Evolutionary conservation across 2,113 vertebrate species (phyloP), one percentile per base, ranked within the genome.

Genomic region (Mionectes macconnelli): DNA sequence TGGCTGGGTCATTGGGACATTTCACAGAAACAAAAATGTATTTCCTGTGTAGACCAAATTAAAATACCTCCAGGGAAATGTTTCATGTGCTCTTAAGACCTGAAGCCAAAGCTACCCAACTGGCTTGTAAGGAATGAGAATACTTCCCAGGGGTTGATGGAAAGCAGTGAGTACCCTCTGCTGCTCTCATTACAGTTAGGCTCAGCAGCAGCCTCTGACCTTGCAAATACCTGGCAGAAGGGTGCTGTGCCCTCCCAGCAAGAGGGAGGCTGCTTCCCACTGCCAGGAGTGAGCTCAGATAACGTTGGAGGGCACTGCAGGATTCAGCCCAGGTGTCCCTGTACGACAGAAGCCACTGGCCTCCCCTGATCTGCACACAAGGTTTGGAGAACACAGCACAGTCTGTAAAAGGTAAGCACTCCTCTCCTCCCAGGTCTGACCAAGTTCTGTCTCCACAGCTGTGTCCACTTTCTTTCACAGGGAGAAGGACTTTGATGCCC

Each of bases 1-100:
- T 50, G 80, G 94, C 77, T 96, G 80, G 94, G 95, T 97, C 90
- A 92, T 56, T 75, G 86, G 76, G 94, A 96, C 84, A 95, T 96
- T 96, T 90, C 80, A 75, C 90, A 95, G 88, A 87, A 95, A 93
- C 68, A 92, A 93, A 95, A 96, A 97, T 84, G 53, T 78, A 77
- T 96, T 96, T 95, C 94, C 87, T 96, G 91, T 63, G 52, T 56
- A 91, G 72, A 91, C 30, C 59, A 1, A 63, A 80, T 83, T 95
- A 95, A 96, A 93, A 95, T 94, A 83, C 42, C 76, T 88, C 88
- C 4, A 1, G 40, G 39, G 45, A 86, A 90, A 86, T 68, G 37
- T 66, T 91, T 90, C 69, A 42, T 72, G 69, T 78, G 52, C 40
- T 84, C 44, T 75, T 81, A 79, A 89, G 90, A 93, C 94, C 83